A percentile compares a stretch with the other conserved stretches of the same genome.
These are phyloP conservation scores for Scaptomyza parva DNA, from an alignment of 2,888 invertebrate genomes.

Conservation along the genomic window DNA sequence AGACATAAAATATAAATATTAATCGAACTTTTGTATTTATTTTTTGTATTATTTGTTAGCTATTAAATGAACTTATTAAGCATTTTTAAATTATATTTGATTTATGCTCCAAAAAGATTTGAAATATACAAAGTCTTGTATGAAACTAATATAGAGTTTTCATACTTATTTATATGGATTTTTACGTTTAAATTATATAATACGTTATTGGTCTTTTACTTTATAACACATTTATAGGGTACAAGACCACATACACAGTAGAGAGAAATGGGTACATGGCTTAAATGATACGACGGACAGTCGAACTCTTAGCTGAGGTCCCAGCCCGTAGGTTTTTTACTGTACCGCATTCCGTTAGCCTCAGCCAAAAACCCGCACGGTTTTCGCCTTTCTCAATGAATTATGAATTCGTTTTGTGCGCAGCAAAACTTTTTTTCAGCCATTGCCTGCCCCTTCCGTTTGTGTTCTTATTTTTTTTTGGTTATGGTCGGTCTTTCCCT, in stretches of 20 bases:
- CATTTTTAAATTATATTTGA: no score
- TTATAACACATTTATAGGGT: constrained; percentile 18
- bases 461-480: constrained; percentile 6
- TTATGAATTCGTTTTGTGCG: constrained; percentile 72
- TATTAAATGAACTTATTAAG: no score
- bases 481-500: constrained; percentile 1
- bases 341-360: not conserved
- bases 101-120: no score
- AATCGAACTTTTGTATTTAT: no score
- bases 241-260: not conserved
- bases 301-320: constrained; percentile 29
- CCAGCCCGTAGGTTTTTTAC: constrained; percentile 25
- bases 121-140: no score
- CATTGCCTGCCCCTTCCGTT: constrained; percentile 10
- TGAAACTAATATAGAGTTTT: no score
- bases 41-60: no score
- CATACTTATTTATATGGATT: no score
- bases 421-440: constrained; percentile 42
- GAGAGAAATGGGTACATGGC: constrained; percentile 42
- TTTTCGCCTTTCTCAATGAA: constrained; percentile 61
- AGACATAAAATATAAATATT: no score
- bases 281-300: constrained; percentile 58
- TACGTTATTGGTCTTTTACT: not conserved
- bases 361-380: constrained; percentile 12
- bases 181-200: not conserved